phyloP scores from a whole-genome alignment of 2,797 vertebrate genomes.

The Crenuchus spilurus region DNA sequence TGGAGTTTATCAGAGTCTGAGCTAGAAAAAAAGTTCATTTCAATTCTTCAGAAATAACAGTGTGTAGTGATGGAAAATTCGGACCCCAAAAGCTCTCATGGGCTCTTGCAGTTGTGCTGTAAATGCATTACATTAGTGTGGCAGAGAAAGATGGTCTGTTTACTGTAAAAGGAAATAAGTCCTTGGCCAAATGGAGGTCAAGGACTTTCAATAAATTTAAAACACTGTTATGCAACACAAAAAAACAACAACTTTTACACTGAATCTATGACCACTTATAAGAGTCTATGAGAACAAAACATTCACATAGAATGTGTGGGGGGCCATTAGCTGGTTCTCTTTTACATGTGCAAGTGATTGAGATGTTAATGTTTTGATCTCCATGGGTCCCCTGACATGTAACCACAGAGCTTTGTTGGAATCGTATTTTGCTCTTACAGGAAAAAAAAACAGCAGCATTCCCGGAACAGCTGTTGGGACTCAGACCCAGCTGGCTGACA shows the following conservation, averaged over 20 bases:
- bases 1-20: no score
- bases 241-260: constrained; percentile 11
- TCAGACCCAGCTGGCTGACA: constrained; percentile 48
- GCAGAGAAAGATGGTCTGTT: constrained; percentile 2
- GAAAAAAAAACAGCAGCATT: constrained; percentile 51
- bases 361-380: constrained; percentile 31
- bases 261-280: background rate
- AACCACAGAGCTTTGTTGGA: constrained; percentile 41
- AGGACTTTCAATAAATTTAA: constrained; percentile 1
- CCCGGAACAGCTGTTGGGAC: constrained; percentile 57
- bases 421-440: constrained; percentile 48
- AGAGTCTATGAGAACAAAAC: constrained; percentile 1
- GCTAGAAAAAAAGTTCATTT: no score
- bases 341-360: constrained; percentile 8
- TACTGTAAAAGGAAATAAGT: background rate
- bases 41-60: no score
- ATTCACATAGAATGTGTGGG: background rate
- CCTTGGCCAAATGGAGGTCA: constrained; percentile 14
- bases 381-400: background rate
- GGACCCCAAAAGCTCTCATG: no score
- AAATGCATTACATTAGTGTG: background rate
- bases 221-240: constrained; percentile 29
- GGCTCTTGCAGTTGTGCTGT: background rate
- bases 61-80: no score
- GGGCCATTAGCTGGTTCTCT: background rate